Conservation (phyloP, 2,888 invertebrate species). For the Apamea anceps region DNA sequence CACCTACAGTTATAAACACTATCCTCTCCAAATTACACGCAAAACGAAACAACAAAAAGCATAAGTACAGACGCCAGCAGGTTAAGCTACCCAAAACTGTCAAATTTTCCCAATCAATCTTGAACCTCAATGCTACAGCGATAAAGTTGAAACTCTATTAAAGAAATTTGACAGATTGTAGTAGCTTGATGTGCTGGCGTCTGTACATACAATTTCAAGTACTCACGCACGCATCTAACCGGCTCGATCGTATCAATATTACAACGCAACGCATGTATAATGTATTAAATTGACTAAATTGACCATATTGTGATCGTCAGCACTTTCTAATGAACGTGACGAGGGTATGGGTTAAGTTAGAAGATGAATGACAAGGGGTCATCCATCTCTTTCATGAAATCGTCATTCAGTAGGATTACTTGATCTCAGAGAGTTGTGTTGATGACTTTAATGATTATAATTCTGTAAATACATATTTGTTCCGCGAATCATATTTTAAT, state of each 20-base stretch:
- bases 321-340: conserved; percentile 81
- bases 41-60: conserved; percentile 32
- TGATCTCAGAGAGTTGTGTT: too few species aligned
- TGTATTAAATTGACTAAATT: conserved; percentile 80
- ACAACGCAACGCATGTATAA: conserved; percentile 70
- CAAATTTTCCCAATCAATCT: too few species aligned
- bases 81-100: too few species aligned
- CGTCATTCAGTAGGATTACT: too few species aligned
- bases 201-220: conserved; percentile 26
- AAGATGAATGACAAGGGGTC: conserved; percentile 17
- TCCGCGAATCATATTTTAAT: too few species aligned
- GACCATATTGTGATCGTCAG: conserved; percentile 77
- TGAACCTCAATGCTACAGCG: too few species aligned
- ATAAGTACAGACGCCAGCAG: too few species aligned
- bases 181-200: too few species aligned
- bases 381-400: background rate
- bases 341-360: conserved; percentile 58
- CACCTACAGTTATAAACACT: background rate
- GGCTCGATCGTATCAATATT: conserved; percentile 59
- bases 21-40: conserved; percentile 17
- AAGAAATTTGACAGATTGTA: too few species aligned
- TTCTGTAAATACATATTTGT: too few species aligned
- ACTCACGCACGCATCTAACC: conserved; percentile 33
- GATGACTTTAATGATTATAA: too few species aligned
- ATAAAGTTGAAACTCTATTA: too few species aligned